Evolutionary conservation across 2,113 vertebrate genomes (phyloP), one percentile per base, ranked within the genome.

Genomic region (Gobio gobio): DNA sequence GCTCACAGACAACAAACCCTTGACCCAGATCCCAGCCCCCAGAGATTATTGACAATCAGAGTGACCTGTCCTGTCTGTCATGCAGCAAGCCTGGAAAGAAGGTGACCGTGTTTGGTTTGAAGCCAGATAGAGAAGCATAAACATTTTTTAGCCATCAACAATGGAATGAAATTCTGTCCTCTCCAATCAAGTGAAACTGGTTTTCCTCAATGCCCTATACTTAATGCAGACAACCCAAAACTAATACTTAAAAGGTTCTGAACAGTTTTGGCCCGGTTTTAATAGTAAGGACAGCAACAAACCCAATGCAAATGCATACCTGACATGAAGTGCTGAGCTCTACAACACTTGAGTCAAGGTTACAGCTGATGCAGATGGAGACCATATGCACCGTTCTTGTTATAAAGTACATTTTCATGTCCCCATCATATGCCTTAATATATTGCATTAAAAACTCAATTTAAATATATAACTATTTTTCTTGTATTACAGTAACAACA

Each of bases 21-120:
- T 74, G 79, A 79, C 79, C 64, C 78, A 72, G 13, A 63, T 63
- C 49, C 77, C 68, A 36, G 0, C 5, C 78, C 26, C 54, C 36
- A 24, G 68, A 74, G 47, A 82, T 78, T 64, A 16, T 33, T 82
- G 80, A 54, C 78, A 87, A n/a, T 70, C 43, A 26, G 24, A 77
- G 40, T 77, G 45, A 54, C 29, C 33, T 51, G 45, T 80, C 68
- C 70, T 75, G 16, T 43, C 85, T 43, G 5, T 61, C 40, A 43
- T 18, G 14, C 13, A 20, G 24, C 45, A 5, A 12, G 36, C 33
- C 9, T 20, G 51, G 13, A 72, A n/a, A 33, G 84, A 84, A 45
- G 2, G 36, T 49, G 22, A 73, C 45, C 20, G 40, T 10, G 75
- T n/a, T 24, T 10, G 51, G 70, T 36, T 51, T 13, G 18, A 36